Evolutionary conservation across 2,113 vertebrate species (phyloP).

Genomic region (Tinamus guttatus): DNA sequence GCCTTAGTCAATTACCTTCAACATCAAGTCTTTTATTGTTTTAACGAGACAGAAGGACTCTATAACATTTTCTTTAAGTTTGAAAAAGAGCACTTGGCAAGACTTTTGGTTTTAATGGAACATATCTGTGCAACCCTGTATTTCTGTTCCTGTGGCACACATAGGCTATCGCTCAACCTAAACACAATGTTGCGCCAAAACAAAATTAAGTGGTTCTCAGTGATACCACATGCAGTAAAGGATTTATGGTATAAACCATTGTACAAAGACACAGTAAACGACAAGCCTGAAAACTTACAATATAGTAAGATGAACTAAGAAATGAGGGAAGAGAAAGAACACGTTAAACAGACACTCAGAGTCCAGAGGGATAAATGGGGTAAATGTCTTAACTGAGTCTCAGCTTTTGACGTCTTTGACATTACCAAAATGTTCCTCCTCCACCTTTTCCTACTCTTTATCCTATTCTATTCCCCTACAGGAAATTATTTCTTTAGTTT

Average conservation of each 20-base stretch:
- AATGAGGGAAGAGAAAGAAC: neutral
- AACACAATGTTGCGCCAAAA: neutral
- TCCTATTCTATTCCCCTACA: neutral
- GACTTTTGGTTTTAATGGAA: neutral
- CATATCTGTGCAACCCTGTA: neutral
- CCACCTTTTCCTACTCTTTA: neutral
- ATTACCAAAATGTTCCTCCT: neutral
- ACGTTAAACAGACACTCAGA: neutral
- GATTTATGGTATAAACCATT: neutral
- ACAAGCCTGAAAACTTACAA: neutral
- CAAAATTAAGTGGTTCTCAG: neutral
- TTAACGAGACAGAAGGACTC: neutral
- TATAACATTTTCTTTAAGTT: neutral
- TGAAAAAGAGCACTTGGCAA: conserved; percentile 6
- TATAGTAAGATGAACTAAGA: neutral
- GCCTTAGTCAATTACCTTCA: neutral
- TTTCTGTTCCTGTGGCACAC: neutral
- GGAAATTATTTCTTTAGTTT: neutral
- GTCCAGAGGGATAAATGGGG: neutral
- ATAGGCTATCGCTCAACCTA: neutral
- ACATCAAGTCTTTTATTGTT: neutral
- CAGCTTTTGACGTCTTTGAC: neutral
- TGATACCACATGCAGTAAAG: neutral
- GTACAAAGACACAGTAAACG: neutral
- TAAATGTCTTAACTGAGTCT: neutral